Evolutionary conservation across 2,888 invertebrate genomes (phyloP).

Genomic region (Ommatoiulus sabulosus): DNA sequence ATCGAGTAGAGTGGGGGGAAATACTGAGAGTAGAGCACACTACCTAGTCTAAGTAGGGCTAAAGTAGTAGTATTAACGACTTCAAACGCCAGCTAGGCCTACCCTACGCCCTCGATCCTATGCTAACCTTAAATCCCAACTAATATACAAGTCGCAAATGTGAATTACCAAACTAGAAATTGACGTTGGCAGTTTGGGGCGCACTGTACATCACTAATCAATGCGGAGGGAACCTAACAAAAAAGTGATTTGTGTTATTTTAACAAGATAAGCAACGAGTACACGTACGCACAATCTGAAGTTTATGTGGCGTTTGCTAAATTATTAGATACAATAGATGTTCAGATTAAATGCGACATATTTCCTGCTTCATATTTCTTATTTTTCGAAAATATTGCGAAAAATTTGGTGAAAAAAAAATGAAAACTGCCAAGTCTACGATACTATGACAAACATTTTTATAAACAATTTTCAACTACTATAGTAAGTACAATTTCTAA

Average conservation of each 20-base stretch:
- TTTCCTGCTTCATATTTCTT: too few species aligned
- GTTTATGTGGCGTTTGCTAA: too few species aligned
- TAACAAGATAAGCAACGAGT: background rate
- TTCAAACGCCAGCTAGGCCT: slow-evolving; percentile 1
- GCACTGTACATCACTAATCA: background rate
- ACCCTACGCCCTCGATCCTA: background rate
- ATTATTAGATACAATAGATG: too few species aligned
- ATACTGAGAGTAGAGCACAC: slow-evolving; percentile 7
- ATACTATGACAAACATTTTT: too few species aligned
- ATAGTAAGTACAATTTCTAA: too few species aligned
- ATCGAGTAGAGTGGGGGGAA: slow-evolving; percentile 2
- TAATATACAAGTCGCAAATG: background rate
- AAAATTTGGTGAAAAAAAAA: too few species aligned
- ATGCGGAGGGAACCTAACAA: background rate
- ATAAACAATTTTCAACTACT: too few species aligned
- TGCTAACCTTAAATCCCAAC: background rate
- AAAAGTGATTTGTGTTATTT: background rate
- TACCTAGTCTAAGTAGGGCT: slow-evolving; percentile 29
- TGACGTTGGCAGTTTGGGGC: background rate
- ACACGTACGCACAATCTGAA: too few species aligned
- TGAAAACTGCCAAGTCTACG: too few species aligned
- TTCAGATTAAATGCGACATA: too few species aligned
- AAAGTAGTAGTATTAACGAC: slow-evolving; percentile 24
- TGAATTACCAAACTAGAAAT: background rate
- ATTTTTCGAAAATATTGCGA: too few species aligned